A percentile compares a stretch with the other conserved stretches of the same genome.
Evolutionary conservation across 2,113 vertebrate species (phyloP).

Genomic region (Nematolebias whitei): DNA sequence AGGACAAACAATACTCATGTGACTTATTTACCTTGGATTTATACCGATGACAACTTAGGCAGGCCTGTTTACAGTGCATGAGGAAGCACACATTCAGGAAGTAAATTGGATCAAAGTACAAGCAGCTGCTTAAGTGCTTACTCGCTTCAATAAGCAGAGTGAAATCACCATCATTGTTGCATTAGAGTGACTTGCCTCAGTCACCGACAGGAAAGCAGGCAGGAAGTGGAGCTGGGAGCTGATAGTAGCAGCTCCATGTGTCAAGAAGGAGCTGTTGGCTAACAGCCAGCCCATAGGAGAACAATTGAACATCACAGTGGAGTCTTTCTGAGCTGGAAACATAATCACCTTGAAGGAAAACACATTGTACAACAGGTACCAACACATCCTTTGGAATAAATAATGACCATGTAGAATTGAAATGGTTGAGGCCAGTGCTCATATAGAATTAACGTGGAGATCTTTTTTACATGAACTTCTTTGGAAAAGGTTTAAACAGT

Average conservation of each 20-base stretch:
- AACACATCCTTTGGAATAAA: constrained; percentile 71
- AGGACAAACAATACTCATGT: constrained; percentile 68
- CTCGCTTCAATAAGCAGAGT: constrained; percentile 80
- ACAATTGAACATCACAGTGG: constrained; percentile 78
- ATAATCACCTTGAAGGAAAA: constrained; percentile 79
- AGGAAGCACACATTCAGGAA: constrained; percentile 81
- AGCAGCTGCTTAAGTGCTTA: constrained; percentile 84
- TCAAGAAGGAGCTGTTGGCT: constrained; percentile 79
- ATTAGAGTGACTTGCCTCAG: constrained; percentile 81
- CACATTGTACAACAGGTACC: constrained; percentile 73
- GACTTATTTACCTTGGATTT: constrained; percentile 73
- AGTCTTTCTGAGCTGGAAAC: constrained; percentile 78
- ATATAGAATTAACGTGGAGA: background rate
- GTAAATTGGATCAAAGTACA: constrained; percentile 82
- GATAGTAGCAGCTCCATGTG: constrained; percentile 78
- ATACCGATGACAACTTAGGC: constrained; percentile 72
- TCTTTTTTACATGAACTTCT: no score
- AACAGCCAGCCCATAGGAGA: constrained; percentile 73
- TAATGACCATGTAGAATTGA: constrained; percentile 32
- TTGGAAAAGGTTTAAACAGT: no score
- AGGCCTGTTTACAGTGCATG: constrained; percentile 78
- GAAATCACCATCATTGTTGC: constrained; percentile 85
- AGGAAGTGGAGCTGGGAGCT: constrained; percentile 81
- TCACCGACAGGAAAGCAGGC: constrained; percentile 80
- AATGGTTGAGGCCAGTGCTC: background rate